Base-by-base conservation (phyloP, 2,797 vertebrate species). In the Neosilurus mollespiculum region DNA sequence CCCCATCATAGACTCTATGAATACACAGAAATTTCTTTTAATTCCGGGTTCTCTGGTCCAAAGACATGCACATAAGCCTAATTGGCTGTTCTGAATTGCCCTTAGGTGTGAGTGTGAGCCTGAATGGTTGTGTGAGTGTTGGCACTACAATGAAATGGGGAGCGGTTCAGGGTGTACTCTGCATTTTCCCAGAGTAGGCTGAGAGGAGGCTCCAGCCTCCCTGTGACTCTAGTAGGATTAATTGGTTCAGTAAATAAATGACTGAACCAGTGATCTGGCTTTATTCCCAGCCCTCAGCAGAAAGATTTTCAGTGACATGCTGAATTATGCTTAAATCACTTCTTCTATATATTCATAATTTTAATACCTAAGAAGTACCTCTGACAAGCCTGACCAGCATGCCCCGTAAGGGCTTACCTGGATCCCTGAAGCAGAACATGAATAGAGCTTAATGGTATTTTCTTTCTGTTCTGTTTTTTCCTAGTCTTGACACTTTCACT, bases 361-460 rank as follows among this genome's bases (percentile, higher is more conserved):
- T 77, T 20, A n/a, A 20, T 43, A 61, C 37, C 12, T 43, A 14
- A 49, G 58, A 62, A 58, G 34, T 10, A 49, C 58, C 58, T 49
- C 37, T 62, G 22, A 9, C 22, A 62, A 43, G 22, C 37, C 58
- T 62, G 8, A 9, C 58, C 58, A 43, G 16, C 20, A 78, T 62
- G 62, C 62, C 59, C 58, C 34, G 53, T 78, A 62, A 49, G 75
- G 26, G 66, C 26, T 67, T 69, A 43, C 49, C 14, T 24, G 79
- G 81, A 81, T 80, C 69, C 37, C 37, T 43, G 56, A 61, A 10
- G 75, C 75, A 43, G 56, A 77, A 43, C 2, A 62, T 34, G 8
- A 62, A 78, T 62, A 49, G 75, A 78, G 22, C 37, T 49, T 26
- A 59, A 61, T 77, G 20, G 10, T 10, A 37, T n/a, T 76, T 78